Evolutionary conservation across 2,888 invertebrate species (phyloP).

Genomic region (Euphydryas editha): DNA sequence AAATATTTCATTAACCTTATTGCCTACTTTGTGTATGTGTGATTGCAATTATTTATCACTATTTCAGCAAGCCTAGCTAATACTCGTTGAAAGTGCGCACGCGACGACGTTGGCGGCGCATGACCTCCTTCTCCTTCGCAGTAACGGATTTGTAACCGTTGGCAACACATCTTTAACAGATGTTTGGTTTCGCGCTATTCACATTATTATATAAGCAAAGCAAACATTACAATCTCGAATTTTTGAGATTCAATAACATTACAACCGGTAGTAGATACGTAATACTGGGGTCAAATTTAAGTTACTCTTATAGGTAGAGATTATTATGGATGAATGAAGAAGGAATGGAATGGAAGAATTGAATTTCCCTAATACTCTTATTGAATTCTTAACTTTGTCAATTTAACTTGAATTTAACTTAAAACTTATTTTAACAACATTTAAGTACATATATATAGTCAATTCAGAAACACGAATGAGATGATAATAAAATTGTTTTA

Average conservation of each 20-base stretch:
- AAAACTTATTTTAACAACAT: neutral
- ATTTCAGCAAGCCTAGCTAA: slow-evolving; percentile 57
- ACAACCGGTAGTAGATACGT: neutral
- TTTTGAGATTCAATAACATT: slow-evolving; percentile 10
- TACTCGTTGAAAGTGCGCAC: slow-evolving; percentile 71
- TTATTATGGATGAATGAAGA: neutral
- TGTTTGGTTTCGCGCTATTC: slow-evolving; percentile 48
- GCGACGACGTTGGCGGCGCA: slow-evolving; percentile 53
- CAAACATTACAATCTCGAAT: slow-evolving; percentile 33
- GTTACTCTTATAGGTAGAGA: neutral
- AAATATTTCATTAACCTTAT: slow-evolving; percentile 47
- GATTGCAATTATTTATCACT: slow-evolving; percentile 41
- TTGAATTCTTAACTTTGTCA: neutral
- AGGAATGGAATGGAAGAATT: no score
- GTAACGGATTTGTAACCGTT: slow-evolving; percentile 66
- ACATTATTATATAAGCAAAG: slow-evolving; percentile 51
- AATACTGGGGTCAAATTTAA: neutral
- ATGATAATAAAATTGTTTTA: slow-evolving; percentile 1
- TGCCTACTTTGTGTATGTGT: slow-evolving; percentile 35
- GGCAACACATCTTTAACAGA: slow-evolving; percentile 47
- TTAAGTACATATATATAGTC: neutral
- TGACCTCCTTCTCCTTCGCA: slow-evolving; percentile 78
- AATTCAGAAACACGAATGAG: neutral
- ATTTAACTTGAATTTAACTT: no score
- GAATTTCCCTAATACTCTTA: no score